These are phyloP conservation scores for Nebria salina DNA, from an alignment of 2,888 invertebrate genomes.

Conservation along the genomic window DNA sequence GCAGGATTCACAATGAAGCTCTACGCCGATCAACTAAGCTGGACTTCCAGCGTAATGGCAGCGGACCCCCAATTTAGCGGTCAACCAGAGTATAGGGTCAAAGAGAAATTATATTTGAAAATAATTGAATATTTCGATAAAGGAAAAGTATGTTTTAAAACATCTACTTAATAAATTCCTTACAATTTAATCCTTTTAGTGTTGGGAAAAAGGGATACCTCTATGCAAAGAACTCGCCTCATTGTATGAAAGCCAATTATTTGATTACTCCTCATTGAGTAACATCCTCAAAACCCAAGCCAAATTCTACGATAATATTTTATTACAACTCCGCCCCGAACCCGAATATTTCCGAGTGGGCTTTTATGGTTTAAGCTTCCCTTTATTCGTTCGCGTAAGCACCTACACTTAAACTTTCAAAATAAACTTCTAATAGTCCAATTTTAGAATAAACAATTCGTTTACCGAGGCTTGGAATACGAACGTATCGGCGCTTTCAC, in stretches of 20 bases:
- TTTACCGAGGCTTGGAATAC: conserved; percentile 95
- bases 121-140: conserved; percentile 93
- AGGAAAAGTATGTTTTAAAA: conserved; percentile 75
- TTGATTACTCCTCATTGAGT: conserved; percentile 88
- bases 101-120: conserved; percentile 87
- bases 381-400: conserved; percentile 91
- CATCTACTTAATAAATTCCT: background rate
- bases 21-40: conserved; percentile 90
- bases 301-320: conserved; percentile 89
- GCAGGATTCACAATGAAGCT: conserved; percentile 93
- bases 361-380: conserved; percentile 93
- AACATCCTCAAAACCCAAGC: conserved; percentile 87
- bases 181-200: conserved; percentile 61
- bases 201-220: conserved; percentile 96
- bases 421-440: background rate
- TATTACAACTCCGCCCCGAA: conserved; percentile 87
- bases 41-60: conserved; percentile 77
- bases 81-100: conserved; percentile 88
- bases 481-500: conserved; percentile 95
- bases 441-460: conserved; percentile 89
- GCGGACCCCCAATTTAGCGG: conserved; percentile 77
- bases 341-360: conserved; percentile 96
- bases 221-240: conserved; percentile 88
- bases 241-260: conserved; percentile 85
- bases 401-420: background rate